phyloP scores from a whole-genome alignment of 2,888 invertebrate genomes.

The Psococerastis gibbosa region DNA sequence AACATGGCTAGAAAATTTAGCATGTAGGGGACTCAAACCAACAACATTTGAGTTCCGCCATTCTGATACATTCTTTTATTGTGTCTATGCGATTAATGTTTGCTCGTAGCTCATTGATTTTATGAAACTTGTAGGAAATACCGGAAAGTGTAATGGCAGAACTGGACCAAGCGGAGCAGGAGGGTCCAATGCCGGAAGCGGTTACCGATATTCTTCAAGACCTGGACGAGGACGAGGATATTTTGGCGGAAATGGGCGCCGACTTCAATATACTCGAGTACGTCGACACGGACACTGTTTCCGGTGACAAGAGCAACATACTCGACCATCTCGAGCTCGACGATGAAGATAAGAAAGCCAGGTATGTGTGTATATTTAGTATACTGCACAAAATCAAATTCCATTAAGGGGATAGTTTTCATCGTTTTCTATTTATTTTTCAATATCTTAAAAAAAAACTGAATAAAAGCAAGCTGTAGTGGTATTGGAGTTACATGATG shows the following conservation, averaged over 20 bases:
- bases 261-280: constrained; percentile 93
- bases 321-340: constrained; percentile 60
- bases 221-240: constrained; percentile 68
- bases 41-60: too few relatives aligned
- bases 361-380: constrained; percentile 21
- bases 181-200: constrained; percentile 35
- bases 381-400: background rate
- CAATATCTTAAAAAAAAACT: too few relatives aligned
- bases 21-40: too few relatives aligned
- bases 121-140: constrained; percentile 30
- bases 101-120: too few relatives aligned
- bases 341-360: constrained; percentile 38
- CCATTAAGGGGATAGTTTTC: background rate
- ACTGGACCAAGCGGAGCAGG: constrained; percentile 47
- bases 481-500: too few relatives aligned
- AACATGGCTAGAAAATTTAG: too few relatives aligned
- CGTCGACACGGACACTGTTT: constrained; percentile 74
- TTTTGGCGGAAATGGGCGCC: constrained; percentile 77
- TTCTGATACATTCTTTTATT: too few relatives aligned
- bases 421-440: background rate
- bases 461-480: too few relatives aligned
- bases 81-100: too few relatives aligned
- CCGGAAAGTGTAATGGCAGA: constrained; percentile 48
- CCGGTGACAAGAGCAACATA: constrained; percentile 58
- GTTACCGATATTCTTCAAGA: constrained; percentile 67